Evolutionary conservation across 64 coral and sea anemone species (phyloP).

Genomic region (Pocillopora verrucosa): DNA sequence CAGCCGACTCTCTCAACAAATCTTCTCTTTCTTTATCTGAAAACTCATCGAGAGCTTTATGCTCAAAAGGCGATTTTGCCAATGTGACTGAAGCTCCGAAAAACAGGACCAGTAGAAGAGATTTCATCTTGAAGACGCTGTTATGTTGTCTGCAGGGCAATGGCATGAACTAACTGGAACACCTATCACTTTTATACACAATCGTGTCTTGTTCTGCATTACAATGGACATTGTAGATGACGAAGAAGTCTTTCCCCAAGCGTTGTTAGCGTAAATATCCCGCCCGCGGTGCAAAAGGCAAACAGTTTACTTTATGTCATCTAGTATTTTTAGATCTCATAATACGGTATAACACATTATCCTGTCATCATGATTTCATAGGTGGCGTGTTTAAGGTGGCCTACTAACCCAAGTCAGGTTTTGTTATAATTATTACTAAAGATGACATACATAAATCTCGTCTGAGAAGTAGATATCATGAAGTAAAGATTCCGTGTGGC

Average conservation of each 20-base stretch:
- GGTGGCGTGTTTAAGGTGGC: too few species aligned
- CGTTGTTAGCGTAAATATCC: background rate
- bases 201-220: background rate
- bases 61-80: background rate
- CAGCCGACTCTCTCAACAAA: too few species aligned
- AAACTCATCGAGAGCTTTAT: background rate
- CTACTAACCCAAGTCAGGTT: too few species aligned
- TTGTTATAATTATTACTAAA: too few species aligned
- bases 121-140: background rate
- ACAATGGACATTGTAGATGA: background rate
- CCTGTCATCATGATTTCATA: too few species aligned
- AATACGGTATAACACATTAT: too few species aligned
- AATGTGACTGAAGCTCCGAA: background rate
- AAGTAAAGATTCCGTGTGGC: too few species aligned
- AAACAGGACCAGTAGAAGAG: background rate
- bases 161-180: background rate
- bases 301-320: background rate
- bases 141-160: background rate
- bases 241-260: background rate
- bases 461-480: too few species aligned
- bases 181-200: background rate
- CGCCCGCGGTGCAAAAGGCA: background rate
- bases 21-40: background rate
- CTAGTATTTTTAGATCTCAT: too few species aligned
- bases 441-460: too few species aligned